phyloP scores from a whole-genome alignment of 2,113 vertebrate species.

The Daphoenositta chrysoptera region DNA sequence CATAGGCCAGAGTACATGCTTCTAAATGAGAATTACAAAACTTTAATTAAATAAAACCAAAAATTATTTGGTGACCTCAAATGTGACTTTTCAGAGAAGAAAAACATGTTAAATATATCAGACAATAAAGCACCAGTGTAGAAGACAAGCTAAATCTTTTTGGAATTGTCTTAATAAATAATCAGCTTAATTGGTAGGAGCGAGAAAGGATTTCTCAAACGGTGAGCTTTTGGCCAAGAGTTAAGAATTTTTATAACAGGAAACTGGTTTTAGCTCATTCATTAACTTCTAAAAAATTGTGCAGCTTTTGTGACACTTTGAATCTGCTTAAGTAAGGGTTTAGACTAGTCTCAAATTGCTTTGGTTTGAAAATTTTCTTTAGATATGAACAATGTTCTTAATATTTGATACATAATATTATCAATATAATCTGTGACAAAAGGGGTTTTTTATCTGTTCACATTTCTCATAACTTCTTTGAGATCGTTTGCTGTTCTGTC shows the following conservation, averaged over 20 bases:
- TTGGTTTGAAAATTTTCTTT: background rate
- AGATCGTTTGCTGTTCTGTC: background rate
- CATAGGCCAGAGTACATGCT: background rate
- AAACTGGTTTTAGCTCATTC: background rate
- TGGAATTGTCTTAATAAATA: background rate
- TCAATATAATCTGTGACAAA: background rate
- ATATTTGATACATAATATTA: background rate
- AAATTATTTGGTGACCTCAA: background rate
- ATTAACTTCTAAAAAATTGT: background rate
- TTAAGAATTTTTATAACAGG: background rate
- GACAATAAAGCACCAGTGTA: background rate
- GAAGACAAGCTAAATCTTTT: background rate
- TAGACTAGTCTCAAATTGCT: background rate
- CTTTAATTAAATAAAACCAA: background rate
- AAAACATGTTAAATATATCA: background rate
- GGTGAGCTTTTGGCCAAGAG: background rate
- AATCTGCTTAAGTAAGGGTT: background rate
- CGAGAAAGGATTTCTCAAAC: background rate
- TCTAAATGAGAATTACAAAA: background rate
- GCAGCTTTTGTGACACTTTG: background rate
- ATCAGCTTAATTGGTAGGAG: background rate
- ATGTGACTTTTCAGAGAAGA: background rate
- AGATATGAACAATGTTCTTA: background rate
- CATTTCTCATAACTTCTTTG: background rate
- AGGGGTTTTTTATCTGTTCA: accelerated